These are phyloP conservation scores for Thelaira solivaga DNA, from an alignment of 2,888 invertebrate species.

Conservation along the genomic window DNA sequence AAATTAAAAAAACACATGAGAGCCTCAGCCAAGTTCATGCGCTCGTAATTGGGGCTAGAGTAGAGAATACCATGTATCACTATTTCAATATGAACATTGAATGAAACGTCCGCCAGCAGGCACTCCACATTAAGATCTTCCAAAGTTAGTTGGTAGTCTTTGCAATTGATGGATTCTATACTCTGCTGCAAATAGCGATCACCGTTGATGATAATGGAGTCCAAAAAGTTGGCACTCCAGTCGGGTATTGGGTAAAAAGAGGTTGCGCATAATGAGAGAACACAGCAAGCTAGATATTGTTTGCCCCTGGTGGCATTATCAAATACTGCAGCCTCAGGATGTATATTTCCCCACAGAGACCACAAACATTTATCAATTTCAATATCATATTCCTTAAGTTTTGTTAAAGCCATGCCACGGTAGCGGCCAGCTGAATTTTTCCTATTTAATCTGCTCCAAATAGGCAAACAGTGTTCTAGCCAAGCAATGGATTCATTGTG, in stretches of 20 bases:
- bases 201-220: constrained; percentile 81
- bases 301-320: constrained; percentile 79
- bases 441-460: constrained; percentile 74
- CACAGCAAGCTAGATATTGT: constrained; percentile 81
- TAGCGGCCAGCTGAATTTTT: constrained; percentile 70
- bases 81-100: constrained; percentile 79
- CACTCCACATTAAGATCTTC: constrained; percentile 80
- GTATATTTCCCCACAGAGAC: constrained; percentile 83
- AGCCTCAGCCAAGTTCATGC: constrained; percentile 82
- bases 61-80: constrained; percentile 82
- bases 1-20: constrained; percentile 80
- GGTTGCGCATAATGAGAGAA: constrained; percentile 80
- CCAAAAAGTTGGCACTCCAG: constrained; percentile 81
- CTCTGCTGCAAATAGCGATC: constrained; percentile 80
- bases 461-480: constrained; percentile 72
- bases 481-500: constrained; percentile 73
- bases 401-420: constrained; percentile 73
- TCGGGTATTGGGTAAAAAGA: constrained; percentile 80
- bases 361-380: constrained; percentile 83
- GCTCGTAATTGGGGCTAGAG: constrained; percentile 71
- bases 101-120: constrained; percentile 80
- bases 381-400: constrained; percentile 81
- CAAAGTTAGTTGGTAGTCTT: constrained; percentile 80
- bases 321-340: constrained; percentile 81
- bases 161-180: constrained; percentile 76